Evolutionary conservation across 2,888 invertebrate genomes (phyloP), one percentile per base, ranked within the genome.

Genomic region (Brachylomia viminalis): DNA sequence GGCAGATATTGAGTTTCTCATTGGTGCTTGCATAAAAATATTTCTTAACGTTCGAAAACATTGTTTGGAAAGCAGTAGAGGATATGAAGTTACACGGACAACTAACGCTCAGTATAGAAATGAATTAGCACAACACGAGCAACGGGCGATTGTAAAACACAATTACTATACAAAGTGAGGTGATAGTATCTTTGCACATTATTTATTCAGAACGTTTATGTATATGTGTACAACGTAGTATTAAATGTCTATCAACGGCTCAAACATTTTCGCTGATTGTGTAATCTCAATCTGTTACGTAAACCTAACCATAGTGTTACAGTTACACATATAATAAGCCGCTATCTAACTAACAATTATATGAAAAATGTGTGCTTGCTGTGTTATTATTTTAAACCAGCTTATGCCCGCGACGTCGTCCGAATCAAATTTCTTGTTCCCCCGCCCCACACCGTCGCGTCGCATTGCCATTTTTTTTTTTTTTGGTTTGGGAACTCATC

Each of bases 151-250:
- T 68, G 56, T 78, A 69, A 79, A 64, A 79, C 11, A 65, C 71
- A 67, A 80, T 80, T 75, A 83, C 54, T 74, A 78, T 61, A 72
- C 47, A 70, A 76, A 83, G 65, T 69, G 79, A 49, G 10, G 67
- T 45, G 90, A 91, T 91, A 89, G n/a, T 65, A 90, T 90, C 89
- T 81, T 74, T 83, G 62, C 38, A 72, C 78, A 86, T 91, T 86
- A 90, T 84, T 90, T 87, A 91, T 91, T 90, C 89, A 91, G 71
- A 65, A 52, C 58, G 49, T 77, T 75, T 78, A 69, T 84, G 84
- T 88, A 58, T 72, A 69, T 72, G 79, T 84, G 83, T 78, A 86
- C 69, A 87, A 86, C 79, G 69, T 85, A 56, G 69, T 77, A 83
- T 89, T 88, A 88, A 87, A 88, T 81, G 38, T 78, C 79, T 84